Evolutionary conservation across 1,140 invertebrate species (phyloP).

Genomic region (Ridgeia piscesae): DNA sequence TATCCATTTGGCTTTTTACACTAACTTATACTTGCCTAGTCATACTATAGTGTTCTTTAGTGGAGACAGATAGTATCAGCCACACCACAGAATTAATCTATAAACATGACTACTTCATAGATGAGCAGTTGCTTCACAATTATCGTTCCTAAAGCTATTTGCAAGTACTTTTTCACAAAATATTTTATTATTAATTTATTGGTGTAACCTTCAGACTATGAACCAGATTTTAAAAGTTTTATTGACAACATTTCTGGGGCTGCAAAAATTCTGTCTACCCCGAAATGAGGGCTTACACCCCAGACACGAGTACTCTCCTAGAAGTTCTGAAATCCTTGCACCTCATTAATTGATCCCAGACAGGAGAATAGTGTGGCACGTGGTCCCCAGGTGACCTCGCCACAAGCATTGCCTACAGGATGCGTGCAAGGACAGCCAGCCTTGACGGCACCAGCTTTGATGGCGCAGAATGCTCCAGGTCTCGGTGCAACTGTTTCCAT

Average conservation of each 20-base stretch:
- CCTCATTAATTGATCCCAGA: background rate
- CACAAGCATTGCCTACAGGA: background rate
- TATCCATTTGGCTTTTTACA: no score
- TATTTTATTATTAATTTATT: no score
- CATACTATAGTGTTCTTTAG: background rate
- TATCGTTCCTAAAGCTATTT: no score
- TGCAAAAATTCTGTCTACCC: no score
- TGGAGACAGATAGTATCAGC: background rate
- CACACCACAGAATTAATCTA: background rate
- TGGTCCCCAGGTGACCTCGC: background rate
- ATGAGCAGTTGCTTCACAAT: no score
- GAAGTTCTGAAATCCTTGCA: background rate
- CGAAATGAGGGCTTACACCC: no score
- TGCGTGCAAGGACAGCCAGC: background rate
- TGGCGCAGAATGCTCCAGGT: background rate
- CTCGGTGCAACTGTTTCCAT: background rate
- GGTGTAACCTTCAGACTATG: no score
- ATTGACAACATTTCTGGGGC: no score
- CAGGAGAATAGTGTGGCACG: background rate
- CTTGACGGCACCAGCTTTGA: background rate
- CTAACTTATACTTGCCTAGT: background rate
- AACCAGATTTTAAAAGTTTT: no score
- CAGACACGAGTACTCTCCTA: no score
- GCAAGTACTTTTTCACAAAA: no score
- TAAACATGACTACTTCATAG: background rate